These are phyloP conservation scores for Globodera rostochiensis DNA, from an alignment of 1,140 invertebrate species.

Conservation along the genomic window DNA sequence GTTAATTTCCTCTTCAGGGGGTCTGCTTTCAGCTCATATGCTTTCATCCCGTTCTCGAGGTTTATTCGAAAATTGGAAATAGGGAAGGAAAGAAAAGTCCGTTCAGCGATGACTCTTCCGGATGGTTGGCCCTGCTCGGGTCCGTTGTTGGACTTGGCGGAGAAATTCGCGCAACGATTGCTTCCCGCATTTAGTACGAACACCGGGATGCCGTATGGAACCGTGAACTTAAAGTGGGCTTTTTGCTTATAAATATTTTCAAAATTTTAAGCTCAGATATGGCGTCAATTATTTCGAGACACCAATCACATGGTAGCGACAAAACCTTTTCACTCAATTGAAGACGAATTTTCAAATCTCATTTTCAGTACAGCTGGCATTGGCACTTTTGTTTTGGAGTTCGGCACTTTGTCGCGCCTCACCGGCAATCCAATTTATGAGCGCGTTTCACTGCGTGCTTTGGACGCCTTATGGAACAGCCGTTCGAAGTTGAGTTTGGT, in stretches of 20 bases:
- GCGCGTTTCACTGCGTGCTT: slow-evolving; percentile 84
- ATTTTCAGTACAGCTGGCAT: slow-evolving; percentile 78
- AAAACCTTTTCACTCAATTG: too few species aligned
- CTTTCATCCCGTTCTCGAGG: slow-evolving; percentile 71
- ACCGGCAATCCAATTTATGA: slow-evolving; percentile 94
- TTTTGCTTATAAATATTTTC: not conserved
- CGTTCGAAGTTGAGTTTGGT: slow-evolving; percentile 82
- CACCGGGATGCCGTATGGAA: slow-evolving; percentile 96
- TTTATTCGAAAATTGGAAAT: not conserved
- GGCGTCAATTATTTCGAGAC: slow-evolving; percentile 93
- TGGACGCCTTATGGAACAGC: slow-evolving; percentile 83
- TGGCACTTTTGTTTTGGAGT: slow-evolving; percentile 95
- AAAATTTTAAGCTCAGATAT: slow-evolving; percentile 63
- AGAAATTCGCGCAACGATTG: slow-evolving; percentile 86
- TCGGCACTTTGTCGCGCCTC: slow-evolving; percentile 87
- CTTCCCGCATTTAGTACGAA: slow-evolving; percentile 70
- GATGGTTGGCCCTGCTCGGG: slow-evolving; percentile 96
- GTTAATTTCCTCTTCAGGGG: slow-evolving; percentile 68
- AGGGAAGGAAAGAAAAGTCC: slow-evolving; percentile 60
- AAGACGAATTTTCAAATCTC: not conserved
- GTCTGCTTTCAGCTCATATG: slow-evolving; percentile 91
- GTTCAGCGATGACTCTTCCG: slow-evolving; percentile 76
- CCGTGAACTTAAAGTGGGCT: slow-evolving; percentile 78
- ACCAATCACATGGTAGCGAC: slow-evolving; percentile 79
- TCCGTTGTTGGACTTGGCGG: slow-evolving; percentile 85